Conservation (phyloP, 2,888 invertebrate species). For the Sclerodermus sp. region DNA sequence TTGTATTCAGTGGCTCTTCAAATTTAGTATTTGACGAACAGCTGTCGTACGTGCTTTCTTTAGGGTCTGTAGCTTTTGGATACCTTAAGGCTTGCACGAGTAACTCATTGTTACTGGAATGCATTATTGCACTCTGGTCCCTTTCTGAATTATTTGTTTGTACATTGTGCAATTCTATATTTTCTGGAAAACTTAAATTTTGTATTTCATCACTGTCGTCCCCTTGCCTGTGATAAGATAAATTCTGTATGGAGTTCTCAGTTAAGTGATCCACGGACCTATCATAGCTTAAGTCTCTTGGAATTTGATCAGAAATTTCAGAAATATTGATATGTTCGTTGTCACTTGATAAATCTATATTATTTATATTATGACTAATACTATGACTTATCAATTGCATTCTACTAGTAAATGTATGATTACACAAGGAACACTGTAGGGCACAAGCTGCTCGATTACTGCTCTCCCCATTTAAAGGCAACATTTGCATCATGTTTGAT, state of each 20-base stretch:
- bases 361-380: slow-evolving; percentile 38
- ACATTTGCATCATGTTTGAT: slow-evolving; percentile 24
- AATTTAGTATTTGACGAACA: slow-evolving; percentile 17
- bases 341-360: slow-evolving; percentile 40
- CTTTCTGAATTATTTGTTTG: slow-evolving; percentile 18
- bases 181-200: slow-evolving; percentile 31
- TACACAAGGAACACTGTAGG: slow-evolving; percentile 47
- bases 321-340: slow-evolving; percentile 43
- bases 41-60: slow-evolving; percentile 17
- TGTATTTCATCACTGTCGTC: slow-evolving; percentile 30
- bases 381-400: slow-evolving; percentile 44
- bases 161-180: slow-evolving; percentile 24
- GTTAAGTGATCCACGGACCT: slow-evolving; percentile 27
- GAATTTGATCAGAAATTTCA: slow-evolving; percentile 39
- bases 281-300: slow-evolving; percentile 36
- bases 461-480: slow-evolving; percentile 22
- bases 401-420: slow-evolving; percentile 46
- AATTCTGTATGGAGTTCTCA: slow-evolving; percentile 35
- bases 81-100: slow-evolving; percentile 22
- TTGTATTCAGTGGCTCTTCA: slow-evolving; percentile 13
- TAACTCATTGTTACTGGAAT: slow-evolving; percentile 16
- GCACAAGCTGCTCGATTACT: slow-evolving; percentile 43
- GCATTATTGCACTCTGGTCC: slow-evolving; percentile 18
- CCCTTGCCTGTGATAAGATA: slow-evolving; percentile 33
- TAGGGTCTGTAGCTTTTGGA: slow-evolving; percentile 12